Evolutionary conservation across 2,113 vertebrate genomes (phyloP).

Genomic region (Ahaetulla prasina): DNA sequence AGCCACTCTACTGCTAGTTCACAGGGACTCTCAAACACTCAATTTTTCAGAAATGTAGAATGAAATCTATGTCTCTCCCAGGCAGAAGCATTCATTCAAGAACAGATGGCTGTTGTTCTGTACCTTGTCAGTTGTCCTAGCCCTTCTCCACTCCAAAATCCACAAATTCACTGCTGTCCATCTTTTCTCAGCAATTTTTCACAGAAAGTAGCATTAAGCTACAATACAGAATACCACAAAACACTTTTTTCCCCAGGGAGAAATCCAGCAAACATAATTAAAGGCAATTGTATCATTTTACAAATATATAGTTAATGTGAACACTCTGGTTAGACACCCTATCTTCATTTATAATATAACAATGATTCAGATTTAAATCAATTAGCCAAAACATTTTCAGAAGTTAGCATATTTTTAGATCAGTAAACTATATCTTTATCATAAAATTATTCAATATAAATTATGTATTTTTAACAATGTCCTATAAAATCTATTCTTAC

Average conservation of each 20-base stretch:
- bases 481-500: background rate
- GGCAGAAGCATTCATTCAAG: background rate
- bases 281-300: background rate
- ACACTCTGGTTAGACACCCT: background rate
- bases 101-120: background rate
- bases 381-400: background rate
- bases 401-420: background rate
- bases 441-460: background rate
- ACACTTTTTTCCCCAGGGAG: background rate
- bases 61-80: background rate
- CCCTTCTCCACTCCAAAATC: background rate
- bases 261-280: background rate
- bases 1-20: background rate
- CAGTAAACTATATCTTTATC: background rate
- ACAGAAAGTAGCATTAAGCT: background rate
- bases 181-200: background rate
- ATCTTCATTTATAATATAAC: background rate
- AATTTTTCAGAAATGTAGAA: background rate
- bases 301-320: background rate
- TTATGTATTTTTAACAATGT: background rate
- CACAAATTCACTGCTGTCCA: background rate
- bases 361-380: background rate
- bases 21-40: background rate
- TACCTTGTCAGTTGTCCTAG: background rate
- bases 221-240: background rate